Percentiles rank a stretch among this genome's conserved stretches.
Evolutionary conservation across 2,888 invertebrate genomes (phyloP).

Genomic region (Lasius platythorax): DNA sequence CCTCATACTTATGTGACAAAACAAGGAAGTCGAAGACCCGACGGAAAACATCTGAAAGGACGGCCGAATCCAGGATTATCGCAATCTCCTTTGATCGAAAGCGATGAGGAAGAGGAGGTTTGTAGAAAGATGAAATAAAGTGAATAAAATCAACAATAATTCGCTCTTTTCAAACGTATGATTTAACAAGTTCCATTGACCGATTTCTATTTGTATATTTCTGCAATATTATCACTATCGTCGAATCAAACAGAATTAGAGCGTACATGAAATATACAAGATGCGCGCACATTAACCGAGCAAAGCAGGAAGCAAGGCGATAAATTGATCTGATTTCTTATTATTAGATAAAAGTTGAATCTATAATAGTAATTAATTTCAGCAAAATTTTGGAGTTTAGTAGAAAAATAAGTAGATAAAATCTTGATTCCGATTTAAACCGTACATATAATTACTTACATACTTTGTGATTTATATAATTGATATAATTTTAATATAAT

Average conservation of each 20-base stretch:
- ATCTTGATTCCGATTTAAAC: not conserved
- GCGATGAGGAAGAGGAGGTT: conserved; percentile 79
- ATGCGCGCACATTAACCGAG: not conserved
- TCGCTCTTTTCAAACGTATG: not conserved
- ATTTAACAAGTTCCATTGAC: conserved; percentile 27
- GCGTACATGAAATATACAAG: conserved; percentile 19
- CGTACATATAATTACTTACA: not conserved
- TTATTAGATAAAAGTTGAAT: not conserved
- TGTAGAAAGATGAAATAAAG: conserved; percentile 2
- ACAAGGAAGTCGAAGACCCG: conserved; percentile 69
- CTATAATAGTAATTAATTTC: not conserved
- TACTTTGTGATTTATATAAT: not conserved
- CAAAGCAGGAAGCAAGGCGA: conserved; percentile 16
- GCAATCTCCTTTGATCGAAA: conserved; percentile 55
- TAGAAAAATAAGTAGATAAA: not conserved
- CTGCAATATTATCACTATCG: conserved; percentile 7
- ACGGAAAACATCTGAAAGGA: conserved; percentile 67
- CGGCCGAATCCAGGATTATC: conserved; percentile 49
- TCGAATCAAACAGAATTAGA: conserved; percentile 34
- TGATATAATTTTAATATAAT: conserved; percentile 11
- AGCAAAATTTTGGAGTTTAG: not conserved
- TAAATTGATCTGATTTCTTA: conserved; percentile 14
- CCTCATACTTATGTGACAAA: conserved; percentile 65
- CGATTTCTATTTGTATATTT: conserved; percentile 14
- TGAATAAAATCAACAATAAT: not conserved